Percentiles rank a stretch among this genome's conserved stretches.
phyloP scores from a whole-genome alignment of 1,140 invertebrate genomes.

The Cotesia chilonis region DNA sequence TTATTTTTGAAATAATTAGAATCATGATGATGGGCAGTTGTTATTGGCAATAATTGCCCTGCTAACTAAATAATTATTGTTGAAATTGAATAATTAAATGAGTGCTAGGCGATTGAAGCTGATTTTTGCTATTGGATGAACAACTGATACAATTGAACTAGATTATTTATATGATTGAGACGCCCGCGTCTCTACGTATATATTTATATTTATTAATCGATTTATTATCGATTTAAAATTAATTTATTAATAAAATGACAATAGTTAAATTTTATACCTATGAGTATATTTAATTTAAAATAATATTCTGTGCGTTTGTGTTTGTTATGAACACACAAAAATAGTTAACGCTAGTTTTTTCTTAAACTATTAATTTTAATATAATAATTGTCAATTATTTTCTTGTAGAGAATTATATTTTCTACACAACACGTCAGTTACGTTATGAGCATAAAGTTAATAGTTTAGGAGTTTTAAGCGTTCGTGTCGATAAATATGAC shows the following conservation, averaged over 20 bases:
- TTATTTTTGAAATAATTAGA: not conserved
- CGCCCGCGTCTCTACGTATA: constrained; percentile 26
- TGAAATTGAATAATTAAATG: not conserved
- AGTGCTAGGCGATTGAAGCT: constrained; percentile 4
- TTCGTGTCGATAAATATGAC: not conserved
- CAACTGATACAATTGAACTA: constrained; percentile 10
- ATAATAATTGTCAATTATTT: no score
- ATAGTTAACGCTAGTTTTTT: constrained; percentile 5
- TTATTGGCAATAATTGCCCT: not conserved
- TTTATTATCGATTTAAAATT: constrained; percentile 2
- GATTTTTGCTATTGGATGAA: not conserved
- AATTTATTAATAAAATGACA: not conserved
- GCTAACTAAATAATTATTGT: not conserved
- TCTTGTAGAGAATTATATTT: no score
- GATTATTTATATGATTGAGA: constrained; percentile 8
- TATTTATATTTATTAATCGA: constrained; percentile 7
- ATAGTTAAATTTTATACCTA: no score
- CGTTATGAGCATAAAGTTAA: no score
- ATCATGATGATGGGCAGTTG: not conserved
- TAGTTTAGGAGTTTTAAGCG: no score
- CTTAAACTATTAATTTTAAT: not conserved
- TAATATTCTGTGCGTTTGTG: constrained; percentile 1
- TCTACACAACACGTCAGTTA: no score
- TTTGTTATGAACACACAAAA: constrained; percentile 7
- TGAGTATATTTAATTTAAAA: no score